Evolutionary conservation across 2,113 vertebrate species (phyloP).

Genomic region (Xiphophorus couchianus): DNA sequence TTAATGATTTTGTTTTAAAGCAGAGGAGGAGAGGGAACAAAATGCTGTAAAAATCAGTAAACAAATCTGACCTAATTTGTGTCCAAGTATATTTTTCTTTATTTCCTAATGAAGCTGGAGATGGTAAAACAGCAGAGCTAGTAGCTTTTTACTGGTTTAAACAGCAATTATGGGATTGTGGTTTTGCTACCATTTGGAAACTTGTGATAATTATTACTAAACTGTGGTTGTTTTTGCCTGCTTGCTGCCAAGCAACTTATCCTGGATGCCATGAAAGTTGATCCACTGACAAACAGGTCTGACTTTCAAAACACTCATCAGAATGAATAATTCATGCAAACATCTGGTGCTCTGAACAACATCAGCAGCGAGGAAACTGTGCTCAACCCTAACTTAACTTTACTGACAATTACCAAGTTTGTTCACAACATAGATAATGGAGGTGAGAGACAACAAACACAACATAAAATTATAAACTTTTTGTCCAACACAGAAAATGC

Average conservation of each 20-base stretch:
- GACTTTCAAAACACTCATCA: slow-evolving; percentile 57
- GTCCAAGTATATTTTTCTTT: background rate
- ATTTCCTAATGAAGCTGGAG: slow-evolving; percentile 11
- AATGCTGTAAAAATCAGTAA: background rate
- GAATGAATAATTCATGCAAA: slow-evolving; percentile 62
- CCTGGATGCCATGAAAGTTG: slow-evolving; percentile 39
- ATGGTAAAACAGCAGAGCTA: slow-evolving; percentile 13
- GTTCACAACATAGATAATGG: background rate
- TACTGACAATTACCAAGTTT: background rate
- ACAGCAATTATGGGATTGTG: slow-evolving; percentile 8
- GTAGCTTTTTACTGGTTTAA: slow-evolving; percentile 24
- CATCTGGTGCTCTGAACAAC: slow-evolving; percentile 62
- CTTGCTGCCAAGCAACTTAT: slow-evolving; percentile 47
- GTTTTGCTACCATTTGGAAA: slow-evolving; percentile 46
- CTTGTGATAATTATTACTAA: slow-evolving; percentile 32
- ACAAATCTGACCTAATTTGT: slow-evolving; percentile 14
- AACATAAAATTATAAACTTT: background rate
- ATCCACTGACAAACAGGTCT: slow-evolving; percentile 52
- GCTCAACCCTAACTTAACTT: slow-evolving; percentile 38
- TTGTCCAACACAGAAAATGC: background rate
- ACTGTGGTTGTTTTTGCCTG: slow-evolving; percentile 56
- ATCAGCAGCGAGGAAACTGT: slow-evolving; percentile 23
- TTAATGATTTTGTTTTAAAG: no score
- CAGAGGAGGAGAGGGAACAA: background rate
- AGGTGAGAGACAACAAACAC: background rate